Percentiles rank a stretch among this genome's conserved stretches.
These are phyloP conservation scores for Furcula furcula DNA, from an alignment of 2,888 invertebrate genomes.

Conservation along the genomic window DNA sequence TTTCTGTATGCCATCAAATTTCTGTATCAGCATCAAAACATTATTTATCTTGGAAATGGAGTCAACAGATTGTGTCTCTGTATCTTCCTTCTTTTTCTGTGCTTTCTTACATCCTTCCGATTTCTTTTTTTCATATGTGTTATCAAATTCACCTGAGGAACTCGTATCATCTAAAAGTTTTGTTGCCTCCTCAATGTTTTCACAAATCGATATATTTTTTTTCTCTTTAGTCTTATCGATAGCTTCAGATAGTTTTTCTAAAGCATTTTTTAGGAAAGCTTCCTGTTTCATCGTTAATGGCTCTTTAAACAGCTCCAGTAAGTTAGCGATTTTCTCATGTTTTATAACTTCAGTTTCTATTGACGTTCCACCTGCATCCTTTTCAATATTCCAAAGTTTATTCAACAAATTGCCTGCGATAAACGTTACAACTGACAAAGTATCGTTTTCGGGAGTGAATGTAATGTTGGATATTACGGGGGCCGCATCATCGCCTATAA, in stretches of 20 bases:
- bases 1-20: conserved; percentile 54
- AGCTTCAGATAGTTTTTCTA: conserved; percentile 57
- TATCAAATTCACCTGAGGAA: conserved; percentile 2
- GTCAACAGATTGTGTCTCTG: conserved; percentile 23
- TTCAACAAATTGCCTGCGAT: conserved; percentile 73
- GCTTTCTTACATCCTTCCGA: conserved; percentile 12
- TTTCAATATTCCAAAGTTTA: conserved; percentile 70
- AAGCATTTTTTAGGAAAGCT: conserved; percentile 57
- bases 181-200: conserved; percentile 41
- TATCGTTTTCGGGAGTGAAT: conserved; percentile 71
- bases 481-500: conserved; percentile 53
- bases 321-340: conserved; percentile 62
- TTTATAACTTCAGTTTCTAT: conserved; percentile 57
- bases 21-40: conserved; percentile 53
- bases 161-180: conserved; percentile 16
- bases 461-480: conserved; percentile 65
- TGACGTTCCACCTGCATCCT: conserved; percentile 47
- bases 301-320: conserved; percentile 67
- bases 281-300: conserved; percentile 67
- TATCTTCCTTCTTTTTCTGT: conserved; percentile 6
- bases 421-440: conserved; percentile 67
- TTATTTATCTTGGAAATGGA: conserved; percentile 54
- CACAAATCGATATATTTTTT: conserved; percentile 56
- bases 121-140: conserved; percentile 5
- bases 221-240: conserved; percentile 47